Percentiles rank a stretch among this genome's conserved stretches.
Evolutionary conservation across 2,113 vertebrate species (phyloP).

Genomic region (Garra rufa): DNA sequence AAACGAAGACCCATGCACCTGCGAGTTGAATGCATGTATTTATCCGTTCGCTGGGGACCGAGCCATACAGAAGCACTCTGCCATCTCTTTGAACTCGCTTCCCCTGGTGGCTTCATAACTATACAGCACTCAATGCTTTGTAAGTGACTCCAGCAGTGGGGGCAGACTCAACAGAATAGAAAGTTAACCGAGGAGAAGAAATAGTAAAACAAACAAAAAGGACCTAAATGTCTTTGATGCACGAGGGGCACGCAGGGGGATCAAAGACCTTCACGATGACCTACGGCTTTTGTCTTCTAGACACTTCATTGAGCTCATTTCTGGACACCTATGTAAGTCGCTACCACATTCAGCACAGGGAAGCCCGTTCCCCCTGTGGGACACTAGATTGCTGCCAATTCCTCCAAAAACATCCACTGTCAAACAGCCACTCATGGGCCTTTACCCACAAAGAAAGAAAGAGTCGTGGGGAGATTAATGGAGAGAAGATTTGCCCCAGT

Average conservation of each 20-base stretch:
- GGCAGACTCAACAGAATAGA: conserved; percentile 76
- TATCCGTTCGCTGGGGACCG: conserved; percentile 73
- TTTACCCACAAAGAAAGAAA: conserved; percentile 58
- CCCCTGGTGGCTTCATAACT: conserved; percentile 76
- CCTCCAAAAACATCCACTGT: conserved; percentile 48
- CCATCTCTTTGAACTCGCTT: conserved; percentile 79
- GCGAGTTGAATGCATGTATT: conserved; percentile 71
- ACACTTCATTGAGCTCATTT: conserved; percentile 78
- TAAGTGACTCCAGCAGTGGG: conserved; percentile 82
- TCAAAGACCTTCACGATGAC: conserved; percentile 77
- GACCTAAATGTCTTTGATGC: conserved; percentile 68
- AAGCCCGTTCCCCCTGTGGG: conserved; percentile 69
- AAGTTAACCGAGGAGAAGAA: conserved; percentile 63
- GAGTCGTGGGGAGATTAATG: background rate
- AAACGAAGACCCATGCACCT: conserved; percentile 53
- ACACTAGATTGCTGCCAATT: conserved; percentile 66
- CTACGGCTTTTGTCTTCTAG: conserved; percentile 78
- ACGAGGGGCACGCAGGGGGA: conserved; percentile 74
- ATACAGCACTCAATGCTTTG: conserved; percentile 78
- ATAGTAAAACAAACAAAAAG: conserved; percentile 52
- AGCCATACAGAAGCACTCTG: conserved; percentile 73
- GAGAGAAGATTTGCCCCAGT: background rate
- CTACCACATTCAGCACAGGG: conserved; percentile 75
- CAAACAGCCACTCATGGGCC: conserved; percentile 48
- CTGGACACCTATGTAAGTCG: conserved; percentile 71